Evolutionary conservation across 2,888 invertebrate species (phyloP).

Genomic region (Eumerus sabulonum): DNA sequence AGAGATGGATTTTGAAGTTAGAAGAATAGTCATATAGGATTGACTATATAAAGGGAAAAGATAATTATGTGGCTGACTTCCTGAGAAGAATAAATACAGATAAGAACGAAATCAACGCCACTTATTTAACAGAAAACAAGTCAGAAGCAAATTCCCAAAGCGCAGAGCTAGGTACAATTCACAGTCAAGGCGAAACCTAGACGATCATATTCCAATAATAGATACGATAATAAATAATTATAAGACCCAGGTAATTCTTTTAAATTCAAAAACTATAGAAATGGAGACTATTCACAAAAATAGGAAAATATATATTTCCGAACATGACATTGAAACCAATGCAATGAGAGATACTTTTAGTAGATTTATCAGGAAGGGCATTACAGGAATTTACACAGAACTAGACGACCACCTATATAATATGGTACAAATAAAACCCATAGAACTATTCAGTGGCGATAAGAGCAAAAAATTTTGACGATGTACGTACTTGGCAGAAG

Average conservation of each 20-base stretch:
- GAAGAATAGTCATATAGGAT: conserved; percentile 36
- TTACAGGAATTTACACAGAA: conserved; percentile 27
- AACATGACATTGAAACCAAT: no score
- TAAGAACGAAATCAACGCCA: background rate
- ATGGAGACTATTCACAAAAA: conserved; percentile 6
- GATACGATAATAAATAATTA: conserved; percentile 16
- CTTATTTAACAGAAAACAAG: background rate
- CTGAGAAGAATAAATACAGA: background rate
- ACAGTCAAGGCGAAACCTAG: conserved; percentile 8
- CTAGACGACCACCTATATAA: conserved; percentile 20
- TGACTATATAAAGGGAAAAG: conserved; percentile 45
- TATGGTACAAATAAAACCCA: conserved; percentile 7
- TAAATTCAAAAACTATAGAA: no score
- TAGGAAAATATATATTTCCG: conserved; percentile 20
- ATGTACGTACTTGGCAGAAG: conserved; percentile 31
- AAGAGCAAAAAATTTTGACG: conserved; percentile 17
- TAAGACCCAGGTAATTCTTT: conserved; percentile 12
- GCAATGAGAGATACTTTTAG: conserved; percentile 29
- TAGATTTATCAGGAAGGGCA: no score
- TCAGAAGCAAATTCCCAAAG: background rate
- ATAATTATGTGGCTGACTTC: conserved; percentile 36
- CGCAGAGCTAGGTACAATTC: conserved; percentile 6
- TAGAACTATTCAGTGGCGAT: conserved; percentile 22
- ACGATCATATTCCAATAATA: conserved; percentile 16
- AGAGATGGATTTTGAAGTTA: conserved; percentile 33